phyloP scores from a whole-genome alignment of 2,888 invertebrate genomes.

The Platycheirus albimanus region DNA sequence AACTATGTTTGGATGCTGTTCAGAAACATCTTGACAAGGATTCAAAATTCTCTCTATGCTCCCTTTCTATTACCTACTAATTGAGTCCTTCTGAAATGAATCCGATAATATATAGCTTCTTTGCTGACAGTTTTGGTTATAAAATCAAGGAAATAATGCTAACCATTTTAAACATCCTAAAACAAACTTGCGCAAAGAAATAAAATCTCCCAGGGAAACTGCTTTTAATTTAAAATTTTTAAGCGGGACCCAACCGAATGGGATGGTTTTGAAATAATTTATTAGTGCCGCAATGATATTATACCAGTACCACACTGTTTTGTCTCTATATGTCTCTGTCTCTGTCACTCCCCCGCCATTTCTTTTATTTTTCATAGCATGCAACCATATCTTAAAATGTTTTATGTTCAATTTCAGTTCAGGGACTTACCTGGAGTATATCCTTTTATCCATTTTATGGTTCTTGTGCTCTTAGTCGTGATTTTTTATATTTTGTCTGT shows the following conservation, averaged over 20 bases:
- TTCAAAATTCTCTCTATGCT: too few species aligned
- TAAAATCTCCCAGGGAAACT: conserved; percentile 9
- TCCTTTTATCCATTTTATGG: conserved; percentile 58
- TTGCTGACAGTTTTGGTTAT: background rate
- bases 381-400: conserved; percentile 43
- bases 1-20: too few species aligned
- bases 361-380: too few species aligned
- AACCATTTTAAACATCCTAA: conserved; percentile 5
- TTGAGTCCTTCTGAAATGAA: too few species aligned
- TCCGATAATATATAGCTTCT: too few species aligned
- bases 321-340: too few species aligned
- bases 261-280: conserved; percentile 25
- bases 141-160: background rate
- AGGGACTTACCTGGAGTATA: conserved; percentile 53
- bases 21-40: too few species aligned
- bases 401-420: conserved; percentile 64
- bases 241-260: conserved; percentile 1
- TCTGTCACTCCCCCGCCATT: too few species aligned
- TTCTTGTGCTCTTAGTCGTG: conserved; percentile 44
- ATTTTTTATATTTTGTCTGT: conserved; percentile 30
- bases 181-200: conserved; percentile 18
- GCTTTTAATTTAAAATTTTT: conserved; percentile 1
- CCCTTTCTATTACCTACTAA: too few species aligned
- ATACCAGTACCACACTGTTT: background rate
- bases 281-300: conserved; percentile 29